These are phyloP conservation scores for Caenorhabditis plicata DNA, from an alignment of 2,888 invertebrate genomes.

Conservation along the genomic window DNA sequence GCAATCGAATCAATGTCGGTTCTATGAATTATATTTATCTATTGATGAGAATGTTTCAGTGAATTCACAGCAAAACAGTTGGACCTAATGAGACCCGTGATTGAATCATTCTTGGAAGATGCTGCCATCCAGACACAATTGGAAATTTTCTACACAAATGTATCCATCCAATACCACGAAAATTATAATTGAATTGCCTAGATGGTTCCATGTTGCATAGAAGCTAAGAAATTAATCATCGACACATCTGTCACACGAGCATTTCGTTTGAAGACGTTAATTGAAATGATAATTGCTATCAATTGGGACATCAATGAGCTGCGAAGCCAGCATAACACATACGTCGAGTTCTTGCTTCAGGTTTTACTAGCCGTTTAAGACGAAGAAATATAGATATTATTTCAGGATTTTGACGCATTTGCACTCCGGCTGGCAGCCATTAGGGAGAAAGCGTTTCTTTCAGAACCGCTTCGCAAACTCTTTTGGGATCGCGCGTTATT, in stretches of 20 bases:
- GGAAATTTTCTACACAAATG: slow-evolving; percentile 51
- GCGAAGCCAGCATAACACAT: slow-evolving; percentile 87
- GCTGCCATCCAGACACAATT: slow-evolving; percentile 11
- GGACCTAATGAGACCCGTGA: slow-evolving; percentile 79
- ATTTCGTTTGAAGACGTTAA: slow-evolving; percentile 67
- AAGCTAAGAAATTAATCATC: slow-evolving; percentile 26
- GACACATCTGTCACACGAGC: slow-evolving; percentile 46
- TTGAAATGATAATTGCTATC: slow-evolving; percentile 82
- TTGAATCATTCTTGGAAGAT: slow-evolving; percentile 76
- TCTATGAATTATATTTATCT: neutral
- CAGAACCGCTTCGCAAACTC: slow-evolving; percentile 56
- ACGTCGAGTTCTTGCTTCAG: slow-evolving; percentile 71
- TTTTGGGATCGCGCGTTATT: slow-evolving; percentile 87
- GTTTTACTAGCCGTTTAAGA: neutral
- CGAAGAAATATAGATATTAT: neutral
- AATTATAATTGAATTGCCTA: neutral
- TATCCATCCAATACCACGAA: too few relatives aligned
- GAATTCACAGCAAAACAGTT: slow-evolving; percentile 86
- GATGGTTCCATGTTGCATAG: slow-evolving; percentile 28
- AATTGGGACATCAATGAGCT: slow-evolving; percentile 85
- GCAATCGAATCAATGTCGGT: slow-evolving; percentile 82
- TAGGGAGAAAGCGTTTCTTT: slow-evolving; percentile 9
- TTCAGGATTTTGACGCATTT: slow-evolving; percentile 51
- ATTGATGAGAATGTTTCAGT: slow-evolving; percentile 56
- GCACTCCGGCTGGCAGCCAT: slow-evolving; percentile 35